Conservation (phyloP, 1,140 invertebrate genomes). For the Maconellicoccus hirsutus region DNA sequence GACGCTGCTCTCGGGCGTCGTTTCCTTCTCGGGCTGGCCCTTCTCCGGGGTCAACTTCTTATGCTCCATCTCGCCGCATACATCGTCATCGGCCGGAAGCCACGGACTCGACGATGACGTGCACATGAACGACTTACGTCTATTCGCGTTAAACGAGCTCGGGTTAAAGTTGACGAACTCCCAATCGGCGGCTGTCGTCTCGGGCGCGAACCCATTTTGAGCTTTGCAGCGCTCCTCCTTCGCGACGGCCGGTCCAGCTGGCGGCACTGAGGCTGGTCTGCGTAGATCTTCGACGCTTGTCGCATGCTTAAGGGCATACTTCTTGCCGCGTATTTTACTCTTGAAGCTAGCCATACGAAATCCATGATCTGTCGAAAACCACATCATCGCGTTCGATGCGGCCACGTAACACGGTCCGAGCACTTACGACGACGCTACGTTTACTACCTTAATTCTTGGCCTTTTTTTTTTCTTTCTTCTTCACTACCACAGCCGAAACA, state of each 20-base stretch:
- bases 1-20: background rate
- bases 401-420: too few relatives aligned
- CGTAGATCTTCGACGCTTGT: background rate
- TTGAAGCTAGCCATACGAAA: constrained; percentile 37
- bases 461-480: too few relatives aligned
- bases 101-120: constrained; percentile 23
- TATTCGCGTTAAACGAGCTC: constrained; percentile 31
- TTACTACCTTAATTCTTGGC: too few relatives aligned
- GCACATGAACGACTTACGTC: constrained; percentile 23
- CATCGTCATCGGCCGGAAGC: constrained; percentile 3
- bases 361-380: constrained; percentile 20
- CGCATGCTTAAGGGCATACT: constrained; percentile 32
- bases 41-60: background rate
- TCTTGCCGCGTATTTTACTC: constrained; percentile 35
- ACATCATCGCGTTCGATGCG: constrained; percentile 14
- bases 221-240: constrained; percentile 13
- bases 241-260: too few relatives aligned
- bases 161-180: constrained; percentile 38
- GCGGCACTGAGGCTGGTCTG: too few relatives aligned
- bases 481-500: too few relatives aligned
- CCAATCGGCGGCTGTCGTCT: constrained; percentile 33
- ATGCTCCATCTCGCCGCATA: background rate
- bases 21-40: constrained; percentile 16
- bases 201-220: background rate
- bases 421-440: too few relatives aligned